Evolutionary conservation across 2,113 vertebrate genomes (phyloP).

Genomic region (Oreochromis spilurus): DNA sequence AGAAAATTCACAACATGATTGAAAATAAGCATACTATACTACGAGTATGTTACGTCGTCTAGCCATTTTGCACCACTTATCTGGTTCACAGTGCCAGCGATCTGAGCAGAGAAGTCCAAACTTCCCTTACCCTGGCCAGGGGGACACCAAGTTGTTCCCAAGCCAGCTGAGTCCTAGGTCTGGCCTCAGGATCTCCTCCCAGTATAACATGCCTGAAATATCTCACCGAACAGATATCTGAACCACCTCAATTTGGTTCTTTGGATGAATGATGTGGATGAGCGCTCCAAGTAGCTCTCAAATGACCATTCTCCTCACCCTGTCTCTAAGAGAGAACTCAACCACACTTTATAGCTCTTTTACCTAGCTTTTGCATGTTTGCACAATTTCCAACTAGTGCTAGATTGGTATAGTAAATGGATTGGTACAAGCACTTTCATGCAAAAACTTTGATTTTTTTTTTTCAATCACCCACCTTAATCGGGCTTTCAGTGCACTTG

Average conservation of each 20-base stretch:
- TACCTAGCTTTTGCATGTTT: background rate
- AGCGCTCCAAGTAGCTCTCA: background rate
- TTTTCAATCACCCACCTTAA: background rate
- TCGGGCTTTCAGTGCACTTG: background rate
- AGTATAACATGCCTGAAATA: background rate
- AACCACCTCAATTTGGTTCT: background rate
- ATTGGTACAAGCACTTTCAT: background rate
- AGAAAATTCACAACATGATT: background rate
- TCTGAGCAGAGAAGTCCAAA: background rate
- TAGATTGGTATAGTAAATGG: background rate
- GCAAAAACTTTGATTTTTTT: background rate
- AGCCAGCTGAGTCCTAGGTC: background rate
- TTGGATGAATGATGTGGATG: background rate
- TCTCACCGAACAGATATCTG: background rate
- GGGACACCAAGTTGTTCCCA: background rate
- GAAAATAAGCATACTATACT: background rate
- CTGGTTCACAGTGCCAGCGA: background rate
- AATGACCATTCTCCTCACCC: background rate
- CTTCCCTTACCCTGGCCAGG: background rate
- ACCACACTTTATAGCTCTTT: background rate
- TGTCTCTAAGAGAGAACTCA: background rate
- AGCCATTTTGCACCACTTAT: background rate
- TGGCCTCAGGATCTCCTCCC: background rate
- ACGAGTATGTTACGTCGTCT: accelerated
- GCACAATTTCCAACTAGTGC: background rate